A percentile compares a stretch with the other conserved stretches of the same genome.
Conservation (phyloP, 2,113 vertebrate genomes). For the Planiliza haematocheilus region DNA sequence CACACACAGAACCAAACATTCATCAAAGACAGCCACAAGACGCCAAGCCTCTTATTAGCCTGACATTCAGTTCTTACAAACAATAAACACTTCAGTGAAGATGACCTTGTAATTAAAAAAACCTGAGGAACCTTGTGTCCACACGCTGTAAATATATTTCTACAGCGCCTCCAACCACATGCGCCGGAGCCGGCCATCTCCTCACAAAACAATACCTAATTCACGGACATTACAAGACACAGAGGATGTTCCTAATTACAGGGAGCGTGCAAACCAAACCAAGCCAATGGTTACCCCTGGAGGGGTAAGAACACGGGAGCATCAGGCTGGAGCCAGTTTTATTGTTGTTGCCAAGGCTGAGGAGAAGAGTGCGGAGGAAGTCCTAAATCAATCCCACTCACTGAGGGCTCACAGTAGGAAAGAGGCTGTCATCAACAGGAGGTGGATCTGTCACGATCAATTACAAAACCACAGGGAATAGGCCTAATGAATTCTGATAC, state of each 20-base stretch:
- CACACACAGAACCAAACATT: conserved; percentile 34
- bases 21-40: conserved; percentile 38
- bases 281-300: conserved; percentile 58
- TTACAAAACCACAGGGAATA: conserved; percentile 71
- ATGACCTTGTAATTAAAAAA: conserved; percentile 63
- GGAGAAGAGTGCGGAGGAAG: conserved; percentile 71
- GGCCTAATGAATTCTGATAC: conserved; percentile 66
- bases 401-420: conserved; percentile 67
- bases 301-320: conserved; percentile 59
- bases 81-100: conserved; percentile 44
- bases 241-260: conserved; percentile 77
- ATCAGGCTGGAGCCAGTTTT: conserved; percentile 70
- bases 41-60: conserved; percentile 58
- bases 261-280: conserved; percentile 66
- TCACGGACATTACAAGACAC: conserved; percentile 67
- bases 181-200: conserved; percentile 37
- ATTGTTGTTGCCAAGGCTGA: conserved; percentile 70
- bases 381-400: conserved; percentile 79
- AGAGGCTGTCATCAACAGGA: conserved; percentile 75
- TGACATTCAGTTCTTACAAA: conserved; percentile 46
- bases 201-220: conserved; percentile 53
- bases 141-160: conserved; percentile 40
- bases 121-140: conserved; percentile 12
- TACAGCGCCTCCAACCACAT: conserved; percentile 32
- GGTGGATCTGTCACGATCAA: conserved; percentile 79